phyloP scores from a whole-genome alignment of 2,797 vertebrate genomes.

The Enoplosus armatus region DNA sequence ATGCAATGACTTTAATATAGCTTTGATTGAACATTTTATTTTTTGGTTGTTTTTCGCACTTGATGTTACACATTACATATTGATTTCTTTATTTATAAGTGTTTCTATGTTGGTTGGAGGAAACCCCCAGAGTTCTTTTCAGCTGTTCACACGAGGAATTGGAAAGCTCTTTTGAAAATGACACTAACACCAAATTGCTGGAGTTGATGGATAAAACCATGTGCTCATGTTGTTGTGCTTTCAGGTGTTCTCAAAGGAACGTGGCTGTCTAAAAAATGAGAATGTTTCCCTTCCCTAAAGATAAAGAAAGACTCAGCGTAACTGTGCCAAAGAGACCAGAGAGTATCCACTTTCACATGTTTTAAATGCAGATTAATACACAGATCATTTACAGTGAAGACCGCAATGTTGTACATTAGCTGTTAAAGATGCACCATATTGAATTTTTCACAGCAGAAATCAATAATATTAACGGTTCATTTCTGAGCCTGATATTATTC shows the following conservation, averaged over 20 bases:
- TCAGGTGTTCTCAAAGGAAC: constrained; percentile 27
- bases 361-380: neutral
- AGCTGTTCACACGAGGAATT: constrained; percentile 21
- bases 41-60: constrained; percentile 14
- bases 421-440: constrained; percentile 16
- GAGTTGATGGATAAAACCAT: constrained; percentile 24
- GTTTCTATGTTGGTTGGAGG: constrained; percentile 17
- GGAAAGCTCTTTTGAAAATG: constrained; percentile 26
- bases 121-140: constrained; percentile 31
- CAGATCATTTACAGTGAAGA: neutral
- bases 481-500: constrained; percentile 14
- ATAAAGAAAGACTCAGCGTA: neutral
- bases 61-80: neutral
- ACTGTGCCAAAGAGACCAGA: neutral
- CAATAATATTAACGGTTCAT: constrained; percentile 8
- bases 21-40: constrained; percentile 9
- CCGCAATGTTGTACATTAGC: neutral
- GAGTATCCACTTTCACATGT: neutral
- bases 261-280: constrained; percentile 15
- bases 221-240: constrained; percentile 24
- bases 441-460: constrained; percentile 13
- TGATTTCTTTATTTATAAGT: constrained; percentile 21
- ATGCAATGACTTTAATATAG: constrained; percentile 9
- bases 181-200: constrained; percentile 32
- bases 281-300: constrained; percentile 10